Base-by-base conservation (phyloP, 1,140 invertebrate species). In the Acromyrmex charruanus region DNA sequence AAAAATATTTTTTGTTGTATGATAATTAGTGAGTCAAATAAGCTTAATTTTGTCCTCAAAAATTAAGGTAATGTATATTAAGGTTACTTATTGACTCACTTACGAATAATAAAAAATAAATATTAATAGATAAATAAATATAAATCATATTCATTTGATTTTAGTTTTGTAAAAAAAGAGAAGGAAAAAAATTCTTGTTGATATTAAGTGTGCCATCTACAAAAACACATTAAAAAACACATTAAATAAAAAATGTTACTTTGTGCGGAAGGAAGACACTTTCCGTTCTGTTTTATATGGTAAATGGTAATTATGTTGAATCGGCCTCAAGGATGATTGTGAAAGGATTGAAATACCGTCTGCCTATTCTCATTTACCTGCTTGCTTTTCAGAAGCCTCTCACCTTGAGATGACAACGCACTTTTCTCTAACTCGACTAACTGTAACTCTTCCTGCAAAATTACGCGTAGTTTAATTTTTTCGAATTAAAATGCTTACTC, bases 261-360 rank as follows among this genome's bases (percentile, higher is more conserved):
- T 12, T 44, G 39, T 21, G 61, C 77, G 31, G 21, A 58, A 81
- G 31, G 35, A 18, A 18, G 77, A 71, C 77, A 25, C 51, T 58
- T 71, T 69, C 49, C 3, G 61, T 55, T 80, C 63, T 68, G 63
- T 80, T 80, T 80, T 68, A 39, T 6, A 9, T 6, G 14, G 0
- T 39, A 68, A 69, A 9, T 6, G 14, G 0, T 39, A 68, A 69
- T 80, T 55, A 39, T 14, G 39, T 39, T 35, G 63, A 14, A 53
- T 79, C 77, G 14, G 14, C 16, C 14, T 80, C 77, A 39, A 80
- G 31, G 49, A 80, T 80, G 14, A 69, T 80, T 55, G 77, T 55
- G 49, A 55, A 80, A 69, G 63, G 63, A 80, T 55, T 68, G 63
- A 80, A 53, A 81, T 51, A 39, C 28, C 51, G 68, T 58, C 49